Base-by-base conservation (phyloP, 2,888 invertebrate genomes). In the Ectemnius lituratus region DNA sequence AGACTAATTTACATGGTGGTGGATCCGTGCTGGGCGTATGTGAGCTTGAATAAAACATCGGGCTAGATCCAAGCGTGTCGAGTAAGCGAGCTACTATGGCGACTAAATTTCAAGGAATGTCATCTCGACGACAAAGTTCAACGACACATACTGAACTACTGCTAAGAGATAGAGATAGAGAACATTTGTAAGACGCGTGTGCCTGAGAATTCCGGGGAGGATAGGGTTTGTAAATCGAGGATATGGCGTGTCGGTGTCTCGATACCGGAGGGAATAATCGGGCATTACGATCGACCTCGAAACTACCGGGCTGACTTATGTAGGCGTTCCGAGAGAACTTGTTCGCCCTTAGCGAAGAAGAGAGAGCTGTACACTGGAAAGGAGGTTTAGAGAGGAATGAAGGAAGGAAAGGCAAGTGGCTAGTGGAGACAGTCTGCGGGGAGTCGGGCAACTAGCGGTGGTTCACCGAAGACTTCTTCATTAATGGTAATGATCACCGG, bases 401-500 rank as follows among this genome's bases (percentile, higher is more conserved):
- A 46, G 46, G 5, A 11, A 11, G 23, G 62, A 65, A 62, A 59
- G 46, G 57, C 18, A 23, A 23, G 23, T 23, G 23, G 23, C 23
- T 23, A 57, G 27, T 37, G 28, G 57, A 16, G 62, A n/a, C 46
- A 63, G 62, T 68, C 47, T 13, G 18, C 5, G 8, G 52, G 49
- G 23, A 64, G 57, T 64, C 37, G 56, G 49, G 47, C 23, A 60
- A 56, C 23, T n/a, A 52, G 49, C 59, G 13, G 59, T 67, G 64
- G 63, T 68, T 64, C 75, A 64, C 67, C 80, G 73, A 64, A 70
- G 67, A 75, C 68, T 80, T 86, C 85, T 87, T 87, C 87, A 86
- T 87, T 88, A 88, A 88, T 88, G 87, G 82, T 88, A 88, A 89
- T 88, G 87, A 88, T 88, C 84, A 81, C 77, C 37, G 37, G 81